Evolutionary conservation across 2,888 invertebrate species (phyloP).

Genomic region (Dynastes grantii): DNA sequence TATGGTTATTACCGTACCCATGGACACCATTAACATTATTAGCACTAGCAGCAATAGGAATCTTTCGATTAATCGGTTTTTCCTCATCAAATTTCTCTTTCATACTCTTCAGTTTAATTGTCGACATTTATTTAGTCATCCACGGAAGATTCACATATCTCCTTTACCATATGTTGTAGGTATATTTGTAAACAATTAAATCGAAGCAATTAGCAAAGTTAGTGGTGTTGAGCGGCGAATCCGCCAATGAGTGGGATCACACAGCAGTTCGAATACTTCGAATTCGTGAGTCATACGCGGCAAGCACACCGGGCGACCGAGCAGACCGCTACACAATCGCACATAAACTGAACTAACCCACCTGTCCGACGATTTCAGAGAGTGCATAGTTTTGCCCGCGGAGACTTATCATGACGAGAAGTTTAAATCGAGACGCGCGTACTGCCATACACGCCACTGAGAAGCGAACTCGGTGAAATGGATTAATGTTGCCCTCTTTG

Average conservation of each 20-base stretch:
- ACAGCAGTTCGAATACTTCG: not conserved
- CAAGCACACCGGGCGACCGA: not conserved
- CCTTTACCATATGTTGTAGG: not conserved
- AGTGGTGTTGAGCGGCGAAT: not conserved
- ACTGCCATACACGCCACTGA: not conserved
- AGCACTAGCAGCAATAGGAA: constrained; percentile 15
- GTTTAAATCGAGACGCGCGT: not conserved
- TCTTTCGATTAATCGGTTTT: constrained; percentile 41
- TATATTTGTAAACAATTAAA: not conserved
- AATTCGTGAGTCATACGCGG: not conserved
- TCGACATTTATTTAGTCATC: constrained; percentile 8
- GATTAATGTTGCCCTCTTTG: constrained; percentile 1
- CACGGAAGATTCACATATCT: constrained; percentile 9
- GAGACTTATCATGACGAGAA: constrained; percentile 25
- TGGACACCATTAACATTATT: constrained; percentile 21
- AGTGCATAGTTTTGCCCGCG: not conserved
- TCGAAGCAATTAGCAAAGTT: not conserved
- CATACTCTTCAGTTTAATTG: constrained; percentile 42
- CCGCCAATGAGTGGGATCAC: not conserved
- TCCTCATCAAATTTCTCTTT: constrained; percentile 49
- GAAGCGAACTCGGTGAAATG: constrained; percentile 1
- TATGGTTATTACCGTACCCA: too few relatives aligned
- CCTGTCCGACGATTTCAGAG: constrained; percentile 22
- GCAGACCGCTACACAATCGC: constrained; percentile 26
- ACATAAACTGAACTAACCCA: constrained; percentile 35